Conservation (phyloP, 2,888 invertebrate genomes). For the Biston betularia region DNA sequence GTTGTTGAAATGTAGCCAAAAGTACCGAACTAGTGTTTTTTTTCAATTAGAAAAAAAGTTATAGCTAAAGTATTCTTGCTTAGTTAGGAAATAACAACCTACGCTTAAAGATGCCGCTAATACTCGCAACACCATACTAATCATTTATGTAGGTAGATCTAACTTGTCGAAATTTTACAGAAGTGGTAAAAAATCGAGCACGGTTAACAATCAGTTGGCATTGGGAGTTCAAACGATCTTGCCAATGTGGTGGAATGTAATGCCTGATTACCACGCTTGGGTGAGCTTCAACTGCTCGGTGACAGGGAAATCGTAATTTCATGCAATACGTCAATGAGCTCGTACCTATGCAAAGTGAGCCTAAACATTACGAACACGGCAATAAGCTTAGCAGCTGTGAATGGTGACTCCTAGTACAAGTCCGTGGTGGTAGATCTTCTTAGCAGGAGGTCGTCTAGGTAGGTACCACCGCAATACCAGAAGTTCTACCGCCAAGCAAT, state of each 20-base stretch:
- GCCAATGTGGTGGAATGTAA: slow-evolving; percentile 61
- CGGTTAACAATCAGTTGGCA: slow-evolving; percentile 37
- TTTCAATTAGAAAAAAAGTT: background rate
- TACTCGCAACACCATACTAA: too few species aligned
- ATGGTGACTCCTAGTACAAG: too few species aligned
- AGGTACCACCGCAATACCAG: too few species aligned
- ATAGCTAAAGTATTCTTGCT: background rate
- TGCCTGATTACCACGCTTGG: slow-evolving; percentile 67
- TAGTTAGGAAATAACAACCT: too few species aligned
- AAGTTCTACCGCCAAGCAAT: too few species aligned
- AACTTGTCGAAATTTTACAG: background rate
- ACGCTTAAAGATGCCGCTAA: too few species aligned
- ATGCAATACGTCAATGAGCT: slow-evolving; percentile 2
- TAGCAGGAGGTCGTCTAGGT: too few species aligned
- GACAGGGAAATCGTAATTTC: slow-evolving; percentile 42
- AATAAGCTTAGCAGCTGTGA: too few species aligned
- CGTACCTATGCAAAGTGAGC: background rate
- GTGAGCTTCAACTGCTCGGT: slow-evolving; percentile 61
- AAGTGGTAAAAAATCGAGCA: slow-evolving; percentile 4
- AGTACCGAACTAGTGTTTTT: background rate
- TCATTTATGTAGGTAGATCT: background rate
- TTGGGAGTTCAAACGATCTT: slow-evolving; percentile 66
- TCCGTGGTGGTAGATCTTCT: too few species aligned
- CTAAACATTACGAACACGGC: too few species aligned
- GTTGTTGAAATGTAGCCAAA: slow-evolving; percentile 3